phyloP scores from a whole-genome alignment of 2,888 invertebrate genomes.

The Drosophila kambysellisi region DNA sequence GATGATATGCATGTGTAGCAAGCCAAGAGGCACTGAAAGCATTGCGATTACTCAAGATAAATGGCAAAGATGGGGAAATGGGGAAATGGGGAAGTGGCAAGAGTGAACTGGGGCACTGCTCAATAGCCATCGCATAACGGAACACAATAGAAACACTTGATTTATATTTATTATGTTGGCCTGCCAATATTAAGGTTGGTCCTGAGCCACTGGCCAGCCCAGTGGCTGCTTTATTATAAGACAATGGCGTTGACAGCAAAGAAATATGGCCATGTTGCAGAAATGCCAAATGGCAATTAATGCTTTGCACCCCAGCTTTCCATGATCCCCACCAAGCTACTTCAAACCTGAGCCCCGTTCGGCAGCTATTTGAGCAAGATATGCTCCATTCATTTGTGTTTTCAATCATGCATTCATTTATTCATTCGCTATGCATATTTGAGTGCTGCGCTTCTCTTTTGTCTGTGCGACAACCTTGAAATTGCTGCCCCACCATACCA shows the following conservation, averaged over 20 bases:
- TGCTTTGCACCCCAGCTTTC: conserved; percentile 43
- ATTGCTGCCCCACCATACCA: conserved; percentile 24
- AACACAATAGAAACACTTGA: conserved; percentile 67
- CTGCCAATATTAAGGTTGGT: conserved; percentile 60
- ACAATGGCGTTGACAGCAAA: conserved; percentile 72
- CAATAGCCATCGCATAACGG: conserved; percentile 37
- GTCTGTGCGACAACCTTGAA: conserved; percentile 59
- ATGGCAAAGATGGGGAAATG: conserved; percentile 43
- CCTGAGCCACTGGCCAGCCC: conserved; percentile 5
- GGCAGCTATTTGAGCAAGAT: conserved; percentile 22
- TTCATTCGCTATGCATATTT: conserved; percentile 53
- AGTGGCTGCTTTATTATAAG: conserved; percentile 58
- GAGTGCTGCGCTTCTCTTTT: conserved; percentile 41
- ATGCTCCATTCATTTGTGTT: conserved; percentile 46
- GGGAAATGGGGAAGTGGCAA: conserved; percentile 12
- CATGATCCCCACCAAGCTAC: neutral
- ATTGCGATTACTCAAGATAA: conserved; percentile 65
- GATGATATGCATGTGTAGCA: conserved; percentile 70
- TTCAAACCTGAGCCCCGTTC: neutral
- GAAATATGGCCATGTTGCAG: conserved; percentile 58
- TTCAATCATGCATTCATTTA: conserved; percentile 65
- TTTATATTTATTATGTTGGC: conserved; percentile 77
- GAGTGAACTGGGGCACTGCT: conserved; percentile 17
- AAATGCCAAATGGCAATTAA: conserved; percentile 67
- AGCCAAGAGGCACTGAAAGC: conserved; percentile 45